Evolutionary conservation across 2,888 invertebrate genomes (phyloP).

Genomic region (Acronicta psi): DNA sequence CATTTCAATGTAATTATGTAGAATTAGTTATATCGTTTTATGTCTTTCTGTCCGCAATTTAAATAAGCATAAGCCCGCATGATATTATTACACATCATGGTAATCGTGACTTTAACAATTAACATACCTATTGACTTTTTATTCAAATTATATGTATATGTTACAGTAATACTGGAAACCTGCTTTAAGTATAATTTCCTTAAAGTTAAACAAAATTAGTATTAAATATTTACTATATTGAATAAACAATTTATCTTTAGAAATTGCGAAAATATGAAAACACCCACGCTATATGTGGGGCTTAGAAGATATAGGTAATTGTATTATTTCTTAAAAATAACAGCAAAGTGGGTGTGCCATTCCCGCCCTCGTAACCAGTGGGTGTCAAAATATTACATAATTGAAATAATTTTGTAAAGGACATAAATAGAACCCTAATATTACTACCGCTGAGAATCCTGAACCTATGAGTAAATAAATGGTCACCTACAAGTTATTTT

Average conservation of each 20-base stretch:
- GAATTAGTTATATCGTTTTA: constrained; percentile 22
- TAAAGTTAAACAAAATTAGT: too few relatives aligned
- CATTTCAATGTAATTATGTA: constrained; percentile 30
- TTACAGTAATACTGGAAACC: neutral
- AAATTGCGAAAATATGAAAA: constrained; percentile 5
- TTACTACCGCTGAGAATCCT: too few relatives aligned
- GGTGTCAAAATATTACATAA: neutral
- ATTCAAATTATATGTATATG: neutral
- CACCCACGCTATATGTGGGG: constrained; percentile 17
- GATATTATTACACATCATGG: neutral
- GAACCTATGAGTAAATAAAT: too few relatives aligned
- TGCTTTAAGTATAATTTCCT: too few relatives aligned
- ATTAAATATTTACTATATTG: too few relatives aligned
- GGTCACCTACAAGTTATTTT: too few relatives aligned
- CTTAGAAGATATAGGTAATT: constrained; percentile 12
- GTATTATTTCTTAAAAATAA: constrained; percentile 19
- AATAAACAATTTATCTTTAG: too few relatives aligned
- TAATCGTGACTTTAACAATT: neutral
- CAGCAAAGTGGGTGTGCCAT: constrained; percentile 6
- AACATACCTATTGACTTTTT: constrained; percentile 11
- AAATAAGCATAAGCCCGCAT: constrained; percentile 37
- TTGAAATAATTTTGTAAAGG: too few relatives aligned
- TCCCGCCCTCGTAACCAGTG: constrained; percentile 4
- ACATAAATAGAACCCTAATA: too few relatives aligned
- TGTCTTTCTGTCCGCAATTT: constrained; percentile 10